A percentile compares a stretch with the other conserved stretches of the same genome.
Conservation (phyloP, 2,888 invertebrate species). For the Nomada ferruginata region DNA sequence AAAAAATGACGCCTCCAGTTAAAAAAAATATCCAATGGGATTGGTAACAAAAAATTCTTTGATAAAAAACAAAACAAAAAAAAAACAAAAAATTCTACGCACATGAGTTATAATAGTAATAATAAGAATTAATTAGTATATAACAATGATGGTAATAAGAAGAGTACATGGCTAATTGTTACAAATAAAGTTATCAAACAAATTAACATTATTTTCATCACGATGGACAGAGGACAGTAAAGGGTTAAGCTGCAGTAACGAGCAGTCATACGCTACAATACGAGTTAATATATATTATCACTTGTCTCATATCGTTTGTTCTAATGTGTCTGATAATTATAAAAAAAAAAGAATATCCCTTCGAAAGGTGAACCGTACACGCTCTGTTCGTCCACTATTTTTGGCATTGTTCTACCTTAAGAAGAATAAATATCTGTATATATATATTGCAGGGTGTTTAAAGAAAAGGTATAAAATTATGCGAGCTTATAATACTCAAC, state of each 20-base stretch:
- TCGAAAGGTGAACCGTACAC: slow-evolving; percentile 59
- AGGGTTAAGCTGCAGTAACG: slow-evolving; percentile 38
- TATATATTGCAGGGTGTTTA: not conserved
- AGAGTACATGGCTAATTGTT: not conserved
- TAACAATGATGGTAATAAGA: slow-evolving; percentile 10
- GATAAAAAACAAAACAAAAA: slow-evolving; percentile 8
- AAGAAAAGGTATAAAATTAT: too few relatives aligned
- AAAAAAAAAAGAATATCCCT: slow-evolving; percentile 19
- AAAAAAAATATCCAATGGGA: slow-evolving; percentile 25
- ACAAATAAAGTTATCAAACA: slow-evolving; percentile 9
- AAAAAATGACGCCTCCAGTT: slow-evolving; percentile 41
- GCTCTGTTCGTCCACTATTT: not conserved
- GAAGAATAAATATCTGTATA: slow-evolving; percentile 4
- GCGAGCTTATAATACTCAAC: too few relatives aligned
- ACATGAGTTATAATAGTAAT: slow-evolving; percentile 29
- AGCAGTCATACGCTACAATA: slow-evolving; percentile 33
- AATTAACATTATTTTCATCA: not conserved
- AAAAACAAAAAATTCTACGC: slow-evolving; percentile 6
- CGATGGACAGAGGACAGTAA: slow-evolving; percentile 38
- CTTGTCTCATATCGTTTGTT: slow-evolving; percentile 50
- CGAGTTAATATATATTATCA: slow-evolving; percentile 37
- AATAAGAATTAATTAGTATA: not conserved
- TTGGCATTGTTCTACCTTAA: not conserved
- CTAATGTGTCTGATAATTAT: slow-evolving; percentile 23
- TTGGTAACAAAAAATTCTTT: slow-evolving; percentile 2